Evolutionary conservation across 2,888 invertebrate genomes (phyloP).

Genomic region (Lasioglossum villosulum): DNA sequence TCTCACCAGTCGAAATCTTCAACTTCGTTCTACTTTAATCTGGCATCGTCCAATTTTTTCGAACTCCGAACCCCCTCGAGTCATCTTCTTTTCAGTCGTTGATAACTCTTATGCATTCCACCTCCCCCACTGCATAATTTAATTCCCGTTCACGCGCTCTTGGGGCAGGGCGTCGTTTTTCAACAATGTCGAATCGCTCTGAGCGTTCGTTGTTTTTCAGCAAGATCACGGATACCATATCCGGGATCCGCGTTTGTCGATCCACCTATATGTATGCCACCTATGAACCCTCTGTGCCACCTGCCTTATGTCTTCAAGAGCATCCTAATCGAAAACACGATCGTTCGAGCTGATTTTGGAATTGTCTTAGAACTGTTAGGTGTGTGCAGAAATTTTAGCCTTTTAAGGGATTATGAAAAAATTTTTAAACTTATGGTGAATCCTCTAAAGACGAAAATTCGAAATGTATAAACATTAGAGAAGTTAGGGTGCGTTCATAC

Average conservation of each 20-base stretch:
- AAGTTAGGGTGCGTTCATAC: too few species aligned
- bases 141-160: constrained; percentile 1
- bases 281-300: not conserved
- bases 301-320: not conserved
- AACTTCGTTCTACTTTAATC: not conserved
- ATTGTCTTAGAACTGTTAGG: not conserved
- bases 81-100: not conserved
- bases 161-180: not conserved
- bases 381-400: too few species aligned
- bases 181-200: not conserved
- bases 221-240: not conserved
- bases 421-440: too few species aligned
- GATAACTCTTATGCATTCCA: not conserved
- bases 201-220: constrained; percentile 10
- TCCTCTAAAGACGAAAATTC: too few species aligned
- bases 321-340: not conserved
- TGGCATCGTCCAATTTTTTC: not conserved
- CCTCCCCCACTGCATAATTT: not conserved
- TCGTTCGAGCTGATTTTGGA: not conserved
- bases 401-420: too few species aligned
- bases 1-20: not conserved
- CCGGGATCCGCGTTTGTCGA: not conserved
- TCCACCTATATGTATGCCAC: not conserved
- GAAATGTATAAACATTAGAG: too few species aligned
- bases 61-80: not conserved